phyloP scores from a whole-genome alignment of 2,113 vertebrate genomes.

The Tonatia bakeri region DNA sequence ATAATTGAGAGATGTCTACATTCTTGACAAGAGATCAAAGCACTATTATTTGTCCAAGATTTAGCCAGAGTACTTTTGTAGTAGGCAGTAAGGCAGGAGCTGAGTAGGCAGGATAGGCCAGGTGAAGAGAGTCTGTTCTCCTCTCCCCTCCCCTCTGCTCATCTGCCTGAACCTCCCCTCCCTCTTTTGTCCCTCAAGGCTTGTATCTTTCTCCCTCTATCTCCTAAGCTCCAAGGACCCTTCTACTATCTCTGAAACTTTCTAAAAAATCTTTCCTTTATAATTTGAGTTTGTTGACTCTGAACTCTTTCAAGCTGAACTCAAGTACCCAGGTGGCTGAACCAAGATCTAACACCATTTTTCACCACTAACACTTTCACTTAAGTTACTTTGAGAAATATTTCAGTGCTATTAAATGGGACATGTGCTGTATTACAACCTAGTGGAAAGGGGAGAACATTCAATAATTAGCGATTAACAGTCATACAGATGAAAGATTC shows the following conservation, averaged over 20 bases:
- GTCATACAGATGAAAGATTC: neutral
- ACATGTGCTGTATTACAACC: conserved; percentile 6
- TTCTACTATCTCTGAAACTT: neutral
- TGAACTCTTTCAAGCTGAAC: neutral
- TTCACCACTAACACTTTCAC: neutral
- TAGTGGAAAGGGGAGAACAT: neutral
- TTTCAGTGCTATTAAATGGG: neutral
- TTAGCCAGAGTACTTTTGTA: neutral
- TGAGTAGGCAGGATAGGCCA: neutral
- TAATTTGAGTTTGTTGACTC: neutral
- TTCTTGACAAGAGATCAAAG: neutral
- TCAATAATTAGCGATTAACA: conserved; percentile 35
- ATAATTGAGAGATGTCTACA: neutral
- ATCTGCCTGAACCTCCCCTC: neutral
- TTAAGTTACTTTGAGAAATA: neutral
- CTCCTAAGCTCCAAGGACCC: no score
- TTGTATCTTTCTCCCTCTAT: neutral
- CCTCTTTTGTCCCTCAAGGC: neutral
- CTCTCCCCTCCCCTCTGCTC: neutral
- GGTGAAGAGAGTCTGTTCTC: neutral
- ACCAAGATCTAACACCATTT: neutral
- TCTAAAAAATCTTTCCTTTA: neutral
- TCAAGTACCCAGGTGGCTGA: neutral
- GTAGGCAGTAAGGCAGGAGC: neutral
- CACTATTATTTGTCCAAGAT: neutral